Base-by-base conservation (phyloP, 1,140 invertebrate genomes). In the Drosophila nasuta region DNA sequence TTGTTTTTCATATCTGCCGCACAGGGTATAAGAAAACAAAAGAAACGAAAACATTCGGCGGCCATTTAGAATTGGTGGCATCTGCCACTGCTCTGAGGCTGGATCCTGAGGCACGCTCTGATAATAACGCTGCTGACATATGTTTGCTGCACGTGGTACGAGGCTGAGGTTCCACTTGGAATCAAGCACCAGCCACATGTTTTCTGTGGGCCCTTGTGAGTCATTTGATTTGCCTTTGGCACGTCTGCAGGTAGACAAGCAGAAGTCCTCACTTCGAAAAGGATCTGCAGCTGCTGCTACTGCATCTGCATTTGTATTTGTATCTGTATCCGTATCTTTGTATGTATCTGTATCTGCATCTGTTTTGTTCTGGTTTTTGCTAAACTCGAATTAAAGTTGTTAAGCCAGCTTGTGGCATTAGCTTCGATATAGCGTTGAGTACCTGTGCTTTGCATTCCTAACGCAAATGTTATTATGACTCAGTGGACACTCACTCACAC, bases 111-210 rank as follows among this genome's bases (percentile, higher is more conserved):
- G 68, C 73, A 75, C 57, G 68, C 67, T 64, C 52, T 68, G 45
- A 57, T 70, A 60, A 63, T 64, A 75, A 72, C 49, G 28, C 52
- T n/a, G 10, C 67, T 38, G 73, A 51, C 73, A 75, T 75, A 56
- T 75, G 66, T 58, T 63, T 45, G 67, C 17, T 75, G 73, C 66
- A 70, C 72, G 72, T 75, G 67, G 52, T 45, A 62, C 6, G 20
- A 35, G 58, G 17, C 35, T 48, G 28, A 28, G 15, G 48, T 43
- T 15, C 41, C 51, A 64, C 35, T 15, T n/a, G 43, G 58, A 43
- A 33, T 15, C 54, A 20, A 41, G 54, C 54, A 60, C 11, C 41
- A 60, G 30, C 25, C 72, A 75, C 58, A 75, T 70, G 67, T 70
- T 51, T 51, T 70, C 17, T 48, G 20, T 41, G 48, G 46, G 20